These are phyloP conservation scores for Littorina saxatilis DNA, from an alignment of 1,140 invertebrate species.

Conservation along the genomic window DNA sequence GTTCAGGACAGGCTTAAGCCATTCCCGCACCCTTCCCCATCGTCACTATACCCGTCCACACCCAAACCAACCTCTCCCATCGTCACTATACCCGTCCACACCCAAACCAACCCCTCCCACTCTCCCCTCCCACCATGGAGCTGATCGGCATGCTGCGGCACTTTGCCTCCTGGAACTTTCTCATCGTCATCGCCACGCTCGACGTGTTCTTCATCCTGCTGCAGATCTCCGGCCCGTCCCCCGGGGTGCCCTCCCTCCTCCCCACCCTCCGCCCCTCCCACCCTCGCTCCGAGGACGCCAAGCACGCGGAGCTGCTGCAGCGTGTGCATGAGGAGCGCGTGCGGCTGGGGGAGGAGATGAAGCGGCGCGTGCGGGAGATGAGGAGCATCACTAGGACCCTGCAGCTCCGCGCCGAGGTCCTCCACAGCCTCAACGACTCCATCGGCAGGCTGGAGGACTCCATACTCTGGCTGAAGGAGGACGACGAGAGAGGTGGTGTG, in stretches of 20 bases:
- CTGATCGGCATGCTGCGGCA: constrained; percentile 32
- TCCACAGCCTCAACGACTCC: neutral
- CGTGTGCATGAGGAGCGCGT: neutral
- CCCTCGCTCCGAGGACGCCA: neutral
- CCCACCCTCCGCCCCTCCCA: neutral
- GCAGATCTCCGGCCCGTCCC: neutral
- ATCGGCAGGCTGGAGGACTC: neutral
- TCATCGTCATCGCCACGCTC: constrained; percentile 17
- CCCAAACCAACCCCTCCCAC: too few species aligned
- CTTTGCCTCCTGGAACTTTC: constrained; percentile 16
- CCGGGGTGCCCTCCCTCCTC: neutral
- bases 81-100: too few species aligned
- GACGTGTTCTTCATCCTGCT: constrained; percentile 31
- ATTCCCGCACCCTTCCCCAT: too few species aligned
- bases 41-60: too few species aligned
- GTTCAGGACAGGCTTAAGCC: too few species aligned
- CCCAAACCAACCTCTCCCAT: too few species aligned
- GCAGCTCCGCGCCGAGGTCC: neutral
- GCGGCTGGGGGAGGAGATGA: constrained; percentile 9
- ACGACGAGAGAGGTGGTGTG: neutral
- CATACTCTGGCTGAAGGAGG: neutral
- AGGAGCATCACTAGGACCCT: constrained; percentile 12
- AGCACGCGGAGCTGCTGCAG: constrained; percentile 18
- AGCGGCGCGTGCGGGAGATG: neutral
- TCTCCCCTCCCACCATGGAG: too few species aligned